Base-by-base conservation (phyloP, 2,113 vertebrate genomes). In the Rhizomys pruinosus region DNA sequence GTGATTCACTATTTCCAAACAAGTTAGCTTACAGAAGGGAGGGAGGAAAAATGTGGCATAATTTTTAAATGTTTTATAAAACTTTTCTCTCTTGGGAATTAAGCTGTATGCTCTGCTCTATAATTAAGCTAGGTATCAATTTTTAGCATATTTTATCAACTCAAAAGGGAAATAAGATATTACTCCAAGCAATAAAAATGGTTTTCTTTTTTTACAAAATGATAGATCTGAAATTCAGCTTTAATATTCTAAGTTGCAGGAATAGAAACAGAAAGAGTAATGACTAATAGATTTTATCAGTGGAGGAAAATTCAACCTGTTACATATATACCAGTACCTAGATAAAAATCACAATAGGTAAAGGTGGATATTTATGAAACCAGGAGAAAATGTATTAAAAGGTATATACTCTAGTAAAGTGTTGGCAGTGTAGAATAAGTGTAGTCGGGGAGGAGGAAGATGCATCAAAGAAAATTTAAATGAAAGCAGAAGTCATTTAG, bases 401-500 rank as follows among this genome's bases (percentile, higher is more conserved):
- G 59, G 27, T 82, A 19, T 1, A 3, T 27, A 66, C 73, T 87
- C 59, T 71, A 52, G 57, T 82, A 63, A 74, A 22, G 47, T 61
- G 59, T 52, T 52, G 8, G 4, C 37, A 85, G 61, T 93, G 68
- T 93, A 77, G 44, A 57, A 64, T 81, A 73, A 42, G 39, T 7
- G 55, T 39, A 55, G 79, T 74, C n/a, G 20, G 39, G 29, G 22
- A 95, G 68, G 87, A 39, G 80, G 61, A 96, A 91, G 69, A 84
- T 87, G 25, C 22, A 76, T 77, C 84, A 66, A 93, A 89, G 89
- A 87, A 85, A 96, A 91, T 57, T 87, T 47, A 92, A 96, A 93
- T 93, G 39, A 95, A 88, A 55, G 29, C 4, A 3, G 76, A 72
- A 86, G 84, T 96, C 74, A 22, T 82, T 96, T 93, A 92, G 92